A percentile compares a stretch with the other conserved stretches of the same genome.
Conservation (phyloP, 1,140 invertebrate genomes). For the Heliconius nattereri region DNA sequence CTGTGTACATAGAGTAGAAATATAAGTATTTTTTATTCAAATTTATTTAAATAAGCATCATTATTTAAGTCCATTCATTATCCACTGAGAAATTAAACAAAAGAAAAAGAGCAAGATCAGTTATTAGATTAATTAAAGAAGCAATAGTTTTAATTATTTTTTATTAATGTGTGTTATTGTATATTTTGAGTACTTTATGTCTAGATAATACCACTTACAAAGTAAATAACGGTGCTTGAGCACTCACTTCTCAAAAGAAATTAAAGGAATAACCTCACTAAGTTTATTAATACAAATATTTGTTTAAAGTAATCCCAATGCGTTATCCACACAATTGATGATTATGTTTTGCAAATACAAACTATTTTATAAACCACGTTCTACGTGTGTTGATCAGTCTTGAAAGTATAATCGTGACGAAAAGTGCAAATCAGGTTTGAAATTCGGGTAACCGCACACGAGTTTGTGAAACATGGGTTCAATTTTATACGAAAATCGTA, state of each 20-base stretch:
- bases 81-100: too few species aligned
- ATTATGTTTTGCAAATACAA: background rate
- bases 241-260: too few species aligned
- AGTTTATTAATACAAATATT: background rate
- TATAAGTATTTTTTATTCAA: background rate
- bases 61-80: too few species aligned
- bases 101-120: too few species aligned
- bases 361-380: background rate
- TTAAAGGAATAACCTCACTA: background rate
- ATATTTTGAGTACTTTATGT: too few species aligned
- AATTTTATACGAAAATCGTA: background rate
- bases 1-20: too few species aligned
- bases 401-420: conserved; percentile 27
- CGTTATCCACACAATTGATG: background rate
- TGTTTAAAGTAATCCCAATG: background rate
- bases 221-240: too few species aligned
- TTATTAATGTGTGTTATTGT: too few species aligned
- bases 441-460: conserved; percentile 12
- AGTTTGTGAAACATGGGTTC: background rate
- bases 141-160: too few species aligned
- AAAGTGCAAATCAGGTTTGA: conserved; percentile 15
- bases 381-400: conserved; percentile 20
- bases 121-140: too few species aligned
- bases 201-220: too few species aligned
- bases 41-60: background rate